These are phyloP conservation scores for Apamea epomidion DNA, from an alignment of 2,888 invertebrate genomes.

Conservation along the genomic window DNA sequence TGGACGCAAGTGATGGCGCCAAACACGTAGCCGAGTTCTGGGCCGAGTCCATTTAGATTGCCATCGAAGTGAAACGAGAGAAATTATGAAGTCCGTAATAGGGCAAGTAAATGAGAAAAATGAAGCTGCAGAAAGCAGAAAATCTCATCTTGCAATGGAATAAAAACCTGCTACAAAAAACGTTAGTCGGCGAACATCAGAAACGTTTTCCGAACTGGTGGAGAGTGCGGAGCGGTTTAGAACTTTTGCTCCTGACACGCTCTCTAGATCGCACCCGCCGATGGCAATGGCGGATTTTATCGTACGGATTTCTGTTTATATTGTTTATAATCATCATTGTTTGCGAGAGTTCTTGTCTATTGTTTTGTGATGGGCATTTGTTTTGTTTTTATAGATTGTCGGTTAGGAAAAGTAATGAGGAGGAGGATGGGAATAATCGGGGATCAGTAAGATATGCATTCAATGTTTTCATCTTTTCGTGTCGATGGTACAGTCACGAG, in stretches of 20 bases:
- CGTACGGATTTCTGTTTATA: constrained; percentile 25
- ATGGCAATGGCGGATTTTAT: constrained; percentile 56
- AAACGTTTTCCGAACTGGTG: constrained; percentile 81
- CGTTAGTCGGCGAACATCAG: constrained; percentile 76
- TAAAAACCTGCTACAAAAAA: constrained; percentile 68
- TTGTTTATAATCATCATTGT: constrained; percentile 52
- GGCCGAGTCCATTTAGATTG: too few species aligned
- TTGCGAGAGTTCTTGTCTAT: constrained; percentile 34
- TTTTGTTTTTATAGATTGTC: constrained; percentile 39
- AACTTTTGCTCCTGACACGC: constrained; percentile 81
- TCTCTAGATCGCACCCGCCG: constrained; percentile 65
- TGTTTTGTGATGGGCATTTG: constrained; percentile 46
- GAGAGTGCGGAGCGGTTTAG: constrained; percentile 71
- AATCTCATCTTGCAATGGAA: constrained; percentile 35
- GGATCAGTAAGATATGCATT: background rate
- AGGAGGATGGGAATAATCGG: background rate
- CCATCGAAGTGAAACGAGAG: too few species aligned
- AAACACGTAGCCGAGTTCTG: too few species aligned
- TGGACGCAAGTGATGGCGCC: too few species aligned
- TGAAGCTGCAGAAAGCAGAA: background rate
- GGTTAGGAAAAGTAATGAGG: background rate
- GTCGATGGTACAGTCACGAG: too few species aligned
- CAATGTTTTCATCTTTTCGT: background rate
- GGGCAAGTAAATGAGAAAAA: background rate
- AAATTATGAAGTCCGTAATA: background rate